phyloP scores from a whole-genome alignment of 2,888 invertebrate genomes.

The Seladonia tumulorum region DNA sequence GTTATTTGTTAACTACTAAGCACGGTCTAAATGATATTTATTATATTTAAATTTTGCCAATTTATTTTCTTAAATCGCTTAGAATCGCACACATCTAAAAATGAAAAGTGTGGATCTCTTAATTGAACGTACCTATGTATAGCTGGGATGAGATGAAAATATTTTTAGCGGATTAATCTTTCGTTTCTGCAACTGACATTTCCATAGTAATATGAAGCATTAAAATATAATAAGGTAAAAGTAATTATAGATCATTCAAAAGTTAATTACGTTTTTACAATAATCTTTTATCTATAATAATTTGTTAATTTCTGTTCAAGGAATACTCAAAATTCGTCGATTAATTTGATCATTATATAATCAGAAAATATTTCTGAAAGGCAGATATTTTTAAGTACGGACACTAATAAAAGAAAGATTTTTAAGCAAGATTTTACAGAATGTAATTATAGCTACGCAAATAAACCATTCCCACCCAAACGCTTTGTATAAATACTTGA shows the following conservation, averaged over 20 bases:
- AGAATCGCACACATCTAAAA: not conserved
- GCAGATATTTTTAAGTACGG: not conserved
- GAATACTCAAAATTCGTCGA: not conserved
- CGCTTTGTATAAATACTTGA: no score
- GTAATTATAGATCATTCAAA: not conserved
- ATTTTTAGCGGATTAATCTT: not conserved
- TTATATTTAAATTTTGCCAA: no score
- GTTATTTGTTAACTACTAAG: not conserved
- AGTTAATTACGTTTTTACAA: not conserved
- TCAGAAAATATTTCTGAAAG: not conserved
- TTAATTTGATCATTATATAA: not conserved
- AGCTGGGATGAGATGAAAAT: not conserved
- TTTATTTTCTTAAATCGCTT: not conserved
- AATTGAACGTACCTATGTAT: not conserved
- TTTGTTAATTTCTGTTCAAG: not conserved
- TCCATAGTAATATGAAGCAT: not conserved
- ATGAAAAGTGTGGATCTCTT: not conserved
- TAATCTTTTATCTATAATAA: not conserved
- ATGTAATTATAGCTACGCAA: not conserved
- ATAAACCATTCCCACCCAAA: not conserved
- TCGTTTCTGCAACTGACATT: not conserved
- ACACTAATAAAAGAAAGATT: not conserved
- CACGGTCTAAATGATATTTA: not conserved
- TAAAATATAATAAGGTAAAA: not conserved
- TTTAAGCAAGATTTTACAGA: not conserved